Base-by-base conservation (phyloP, 2,888 invertebrate species). In the Girardia tigrina region DNA sequence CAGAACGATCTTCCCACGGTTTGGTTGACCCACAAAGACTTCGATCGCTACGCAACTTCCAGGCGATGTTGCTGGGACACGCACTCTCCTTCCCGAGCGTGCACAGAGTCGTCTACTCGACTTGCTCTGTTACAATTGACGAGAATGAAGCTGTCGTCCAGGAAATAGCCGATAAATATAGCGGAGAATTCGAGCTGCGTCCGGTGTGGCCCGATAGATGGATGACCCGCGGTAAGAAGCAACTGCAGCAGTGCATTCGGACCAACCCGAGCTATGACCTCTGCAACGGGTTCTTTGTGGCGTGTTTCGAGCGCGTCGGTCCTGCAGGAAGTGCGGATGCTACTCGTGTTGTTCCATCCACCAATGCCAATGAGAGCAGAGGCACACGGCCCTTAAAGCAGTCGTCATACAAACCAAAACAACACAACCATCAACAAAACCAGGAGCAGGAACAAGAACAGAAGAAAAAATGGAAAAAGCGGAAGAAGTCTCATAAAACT, bases 211-310 rank as follows among this genome's bases (percentile, higher is more conserved):
- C 81, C 23, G 79, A 79, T 29, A 75, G 69, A 20, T 80, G 82
- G 80, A 76, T 78, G 69, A 76, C 78, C 23, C 78, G 82, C 75
- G 83, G 83, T 2, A 73, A 74, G 6, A 75, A 77, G 23, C 78
- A 8, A 56, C 36, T 81, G 26, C 86, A 88, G 6, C 88, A 88
- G 78, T 94, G 93, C 82, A 82, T 97, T 56, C 90, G 92, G 81
- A 88, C 91, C 0, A 87, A 86, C 79, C 89, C 91, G 0, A 88
- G 90, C 2, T 84, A 86, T 0, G 92, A 94, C 85, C 85, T 88
- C 2, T 92, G 93, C 0, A 93, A 90, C 83, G 97, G 97, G 0
- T 95, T 98, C 85, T 98, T 98, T 85, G 88, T 97, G 36, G 94
- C 95, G 0, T 88, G 94, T 73, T 90, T 97, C 80, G 90, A 82